Evolutionary conservation across 2,113 vertebrate species (phyloP).

Genomic region (Blennius ocellaris): DNA sequence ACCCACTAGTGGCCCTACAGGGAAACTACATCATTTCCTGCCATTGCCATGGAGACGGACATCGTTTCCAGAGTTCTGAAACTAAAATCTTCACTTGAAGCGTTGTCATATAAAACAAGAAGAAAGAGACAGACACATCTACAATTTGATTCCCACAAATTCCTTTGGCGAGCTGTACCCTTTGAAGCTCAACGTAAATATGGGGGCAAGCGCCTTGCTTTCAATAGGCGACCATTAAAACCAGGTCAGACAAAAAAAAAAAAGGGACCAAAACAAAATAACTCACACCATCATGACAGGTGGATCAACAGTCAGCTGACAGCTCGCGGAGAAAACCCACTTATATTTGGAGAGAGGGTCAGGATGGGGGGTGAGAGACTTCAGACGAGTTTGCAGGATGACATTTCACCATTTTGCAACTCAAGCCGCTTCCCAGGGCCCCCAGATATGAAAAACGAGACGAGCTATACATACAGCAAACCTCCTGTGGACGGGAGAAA

Average conservation of each 20-base stretch:
- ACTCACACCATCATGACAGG: constrained; percentile 47
- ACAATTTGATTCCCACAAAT: too few species aligned
- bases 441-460: neutral
- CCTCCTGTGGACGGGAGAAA: constrained; percentile 13
- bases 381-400: constrained; percentile 24
- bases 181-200: too few species aligned
- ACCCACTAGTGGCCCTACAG: too few species aligned
- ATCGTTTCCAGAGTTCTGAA: too few species aligned
- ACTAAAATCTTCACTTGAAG: too few species aligned
- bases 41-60: too few species aligned
- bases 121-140: too few species aligned
- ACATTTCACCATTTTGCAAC: constrained; percentile 38
- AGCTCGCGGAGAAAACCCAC: constrained; percentile 35
- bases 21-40: too few species aligned
- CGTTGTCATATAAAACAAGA: too few species aligned
- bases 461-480: constrained; percentile 19
- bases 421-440: neutral
- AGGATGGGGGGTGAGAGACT: constrained; percentile 19
- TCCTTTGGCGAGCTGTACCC: too few species aligned
- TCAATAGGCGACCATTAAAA: neutral
- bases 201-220: too few species aligned
- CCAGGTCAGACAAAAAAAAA: neutral
- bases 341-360: constrained; percentile 43
- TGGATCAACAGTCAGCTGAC: constrained; percentile 52
- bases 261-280: constrained; percentile 60